A percentile compares a stretch with the other conserved stretches of the same genome.
These are phyloP conservation scores for Choreutis nemorana DNA, from an alignment of 2,888 invertebrate genomes.

Conservation along the genomic window DNA sequence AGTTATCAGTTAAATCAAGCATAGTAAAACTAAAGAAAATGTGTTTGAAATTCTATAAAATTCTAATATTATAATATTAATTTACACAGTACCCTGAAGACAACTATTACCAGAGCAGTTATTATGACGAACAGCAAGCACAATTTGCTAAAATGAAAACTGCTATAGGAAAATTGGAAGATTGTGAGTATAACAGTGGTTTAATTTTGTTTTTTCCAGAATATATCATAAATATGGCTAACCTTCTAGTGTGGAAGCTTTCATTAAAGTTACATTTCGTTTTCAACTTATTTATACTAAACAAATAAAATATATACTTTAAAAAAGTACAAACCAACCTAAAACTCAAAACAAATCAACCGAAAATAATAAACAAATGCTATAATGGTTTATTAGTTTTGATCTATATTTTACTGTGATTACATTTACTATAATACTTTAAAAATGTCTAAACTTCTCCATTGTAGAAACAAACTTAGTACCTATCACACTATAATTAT, in stretches of 20 bases:
- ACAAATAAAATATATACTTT: not conserved
- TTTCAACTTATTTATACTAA: too few species aligned
- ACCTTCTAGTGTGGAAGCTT: too few species aligned
- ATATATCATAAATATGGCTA: not conserved
- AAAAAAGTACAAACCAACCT: not conserved
- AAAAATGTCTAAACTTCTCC: too few species aligned
- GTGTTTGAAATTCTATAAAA: constrained; percentile 6
- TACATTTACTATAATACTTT: too few species aligned
- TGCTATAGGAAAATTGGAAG: constrained; percentile 33
- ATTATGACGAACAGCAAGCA: constrained; percentile 17
- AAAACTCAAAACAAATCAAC: too few species aligned
- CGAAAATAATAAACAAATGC: too few species aligned
- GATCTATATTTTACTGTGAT: too few species aligned
- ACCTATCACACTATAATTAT: not conserved
- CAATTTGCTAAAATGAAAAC: constrained; percentile 25
- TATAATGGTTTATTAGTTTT: too few species aligned
- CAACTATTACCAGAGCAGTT: constrained; percentile 29
- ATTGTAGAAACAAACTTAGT: too few species aligned
- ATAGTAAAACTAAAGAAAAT: constrained; percentile 9
- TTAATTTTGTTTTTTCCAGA: not conserved
- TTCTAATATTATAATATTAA: constrained; percentile 6
- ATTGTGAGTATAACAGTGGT: constrained; percentile 23
- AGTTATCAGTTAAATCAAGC: too few species aligned
- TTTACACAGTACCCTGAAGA: constrained; percentile 29
- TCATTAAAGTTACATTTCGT: too few species aligned